Conservation (phyloP, 2,888 invertebrate species). For the Priocnemis perturbator region DNA sequence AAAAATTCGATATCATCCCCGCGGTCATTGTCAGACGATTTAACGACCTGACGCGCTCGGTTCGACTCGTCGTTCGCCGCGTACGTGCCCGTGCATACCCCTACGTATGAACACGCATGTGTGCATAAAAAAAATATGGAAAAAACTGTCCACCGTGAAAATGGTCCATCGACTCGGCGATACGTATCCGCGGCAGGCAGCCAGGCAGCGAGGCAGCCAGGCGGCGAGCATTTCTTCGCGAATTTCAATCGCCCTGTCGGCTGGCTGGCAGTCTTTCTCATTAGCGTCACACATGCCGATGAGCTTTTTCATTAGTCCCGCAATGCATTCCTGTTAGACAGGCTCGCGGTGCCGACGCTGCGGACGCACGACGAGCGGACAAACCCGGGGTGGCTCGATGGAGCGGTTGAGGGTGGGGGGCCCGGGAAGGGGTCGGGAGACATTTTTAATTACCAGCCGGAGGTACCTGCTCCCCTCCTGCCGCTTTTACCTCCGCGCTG, state of each 20-base stretch:
- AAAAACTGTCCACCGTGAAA: constrained; percentile 48
- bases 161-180: constrained; percentile 40
- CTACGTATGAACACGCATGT: no score
- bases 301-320: constrained; percentile 75
- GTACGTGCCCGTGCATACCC: constrained; percentile 3
- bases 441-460: constrained; percentile 74
- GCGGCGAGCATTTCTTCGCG: constrained; percentile 58
- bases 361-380: constrained; percentile 36
- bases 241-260: constrained; percentile 69
- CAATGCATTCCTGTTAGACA: constrained; percentile 72
- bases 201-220: neutral
- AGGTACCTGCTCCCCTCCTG: constrained; percentile 61
- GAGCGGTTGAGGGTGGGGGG: constrained; percentile 45
- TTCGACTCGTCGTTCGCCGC: constrained; percentile 4
- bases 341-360: constrained; percentile 39
- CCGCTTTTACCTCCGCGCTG: constrained; percentile 42
- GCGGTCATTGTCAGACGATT: constrained; percentile 43
- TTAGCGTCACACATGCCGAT: constrained; percentile 72
- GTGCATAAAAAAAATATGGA: neutral
- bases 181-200: constrained; percentile 37
- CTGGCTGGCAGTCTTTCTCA: constrained; percentile 65
- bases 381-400: constrained; percentile 38
- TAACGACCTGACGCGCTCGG: constrained; percentile 14
- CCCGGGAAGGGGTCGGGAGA: constrained; percentile 64
- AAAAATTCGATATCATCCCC: constrained; percentile 35